Base-by-base conservation (phyloP, 2,113 vertebrate species). In the Rhineura floridana region DNA sequence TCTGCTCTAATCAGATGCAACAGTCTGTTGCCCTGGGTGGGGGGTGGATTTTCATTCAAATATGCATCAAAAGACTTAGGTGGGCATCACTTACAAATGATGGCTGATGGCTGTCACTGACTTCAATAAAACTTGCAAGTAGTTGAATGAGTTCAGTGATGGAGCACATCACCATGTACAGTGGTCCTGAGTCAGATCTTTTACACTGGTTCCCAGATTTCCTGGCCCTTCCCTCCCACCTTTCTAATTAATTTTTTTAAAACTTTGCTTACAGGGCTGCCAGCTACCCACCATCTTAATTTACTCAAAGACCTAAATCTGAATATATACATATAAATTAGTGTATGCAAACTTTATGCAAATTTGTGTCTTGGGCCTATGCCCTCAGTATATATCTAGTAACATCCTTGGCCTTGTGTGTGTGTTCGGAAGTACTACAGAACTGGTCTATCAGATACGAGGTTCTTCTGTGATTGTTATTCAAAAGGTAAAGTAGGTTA, bases 401-500 rank as follows among this genome's bases (percentile, higher is more conserved):
- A n/a, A n/a, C n/a, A n/a, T n/a, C n/a, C n/a, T n/a, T n/a, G n/a
- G n/a, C n/a, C n/a, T n/a, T 28, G 2, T 52, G 30, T 55, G 11
- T 42, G 7, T 73, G 42, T 87, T 6, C 19, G 59, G 69, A 94
- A 93, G 44, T 86, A 67, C 55, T 90, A 70, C 88, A 94, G 88
- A 78, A 81, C 90, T 90, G 0, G 0, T 81, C 88, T 76, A 88
- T 92, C 89, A 17, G 67, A 87, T 88, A 78, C 62, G 88, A 92
- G 89, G 80, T 92, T 39, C 87, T 44, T 90, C 81, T 2, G 83
- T 94, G 69, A 79, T 80, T 91, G 94, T 94, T 91, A 63, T 93
- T 93, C 91, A 92, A 96, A 96, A 94, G 97, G 97, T 97, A 98
- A 97, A 97, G 97, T 97, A 95, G 97, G 97, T 97, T 97, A 98